A percentile compares a stretch with the other conserved stretches of the same genome.
These are phyloP conservation scores for Drosophila differens DNA, from an alignment of 2,888 invertebrate genomes.

Conservation along the genomic window DNA sequence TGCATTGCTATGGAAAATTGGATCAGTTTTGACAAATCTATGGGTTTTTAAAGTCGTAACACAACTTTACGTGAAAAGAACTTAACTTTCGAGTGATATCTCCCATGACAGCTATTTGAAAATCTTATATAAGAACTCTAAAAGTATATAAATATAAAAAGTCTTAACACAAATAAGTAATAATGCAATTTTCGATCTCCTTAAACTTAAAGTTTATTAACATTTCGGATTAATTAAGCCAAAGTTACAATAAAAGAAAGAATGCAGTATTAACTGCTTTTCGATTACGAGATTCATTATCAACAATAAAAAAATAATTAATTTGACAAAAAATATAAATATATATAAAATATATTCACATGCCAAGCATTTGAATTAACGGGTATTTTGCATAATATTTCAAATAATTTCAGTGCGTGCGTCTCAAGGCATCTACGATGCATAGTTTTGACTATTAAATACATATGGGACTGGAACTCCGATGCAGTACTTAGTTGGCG, in stretches of 20 bases:
- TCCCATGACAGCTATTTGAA: not conserved
- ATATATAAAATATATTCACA: slow-evolving; percentile 30
- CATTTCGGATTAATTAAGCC: slow-evolving; percentile 35
- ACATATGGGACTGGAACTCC: slow-evolving; percentile 11
- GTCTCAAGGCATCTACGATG: slow-evolving; percentile 45
- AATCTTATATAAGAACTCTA: not conserved
- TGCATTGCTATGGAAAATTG: not conserved
- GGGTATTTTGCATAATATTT: slow-evolving; percentile 21
- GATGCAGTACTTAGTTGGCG: slow-evolving; percentile 64
- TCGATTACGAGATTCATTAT: slow-evolving; percentile 40
- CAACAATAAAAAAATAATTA: slow-evolving; percentile 20
- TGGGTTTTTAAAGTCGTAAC: not conserved
- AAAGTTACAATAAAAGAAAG: slow-evolving; percentile 31
- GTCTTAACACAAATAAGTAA: not conserved
- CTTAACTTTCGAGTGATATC: not conserved
- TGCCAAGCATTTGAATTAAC: slow-evolving; percentile 27
- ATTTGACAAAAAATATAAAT: slow-evolving; percentile 23
- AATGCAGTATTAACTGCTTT: slow-evolving; percentile 18
- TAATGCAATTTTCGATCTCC: slow-evolving; percentile 2
- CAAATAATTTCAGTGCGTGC: slow-evolving; percentile 43
- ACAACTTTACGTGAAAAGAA: not conserved
- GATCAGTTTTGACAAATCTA: not conserved
- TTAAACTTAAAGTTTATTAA: slow-evolving; percentile 48
- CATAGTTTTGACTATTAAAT: slow-evolving; percentile 43
- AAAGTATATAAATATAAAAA: not conserved